Conservation (phyloP, 2,113 vertebrate species). For the Ciconia stormi region DNA sequence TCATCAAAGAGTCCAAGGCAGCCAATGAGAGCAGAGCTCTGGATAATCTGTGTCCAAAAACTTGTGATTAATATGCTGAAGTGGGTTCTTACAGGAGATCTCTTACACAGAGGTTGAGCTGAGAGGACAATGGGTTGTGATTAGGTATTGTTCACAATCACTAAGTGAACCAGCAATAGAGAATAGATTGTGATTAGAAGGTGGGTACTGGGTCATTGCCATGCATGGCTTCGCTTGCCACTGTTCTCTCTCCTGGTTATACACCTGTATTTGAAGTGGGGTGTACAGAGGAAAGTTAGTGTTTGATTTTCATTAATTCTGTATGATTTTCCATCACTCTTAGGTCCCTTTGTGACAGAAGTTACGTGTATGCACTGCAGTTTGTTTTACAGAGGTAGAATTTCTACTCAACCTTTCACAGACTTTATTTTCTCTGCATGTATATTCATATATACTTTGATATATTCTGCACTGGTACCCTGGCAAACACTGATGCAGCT, state of each 20-base stretch:
- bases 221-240: background rate
- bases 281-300: background rate
- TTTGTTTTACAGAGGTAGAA: background rate
- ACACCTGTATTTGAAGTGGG: background rate
- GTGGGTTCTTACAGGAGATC: background rate
- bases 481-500: background rate
- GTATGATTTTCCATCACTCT: background rate
- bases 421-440: background rate
- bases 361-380: background rate
- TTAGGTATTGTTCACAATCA: conserved; percentile 45
- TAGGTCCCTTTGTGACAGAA: background rate
- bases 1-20: conserved; percentile 1
- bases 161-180: background rate
- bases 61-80: background rate
- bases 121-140: conserved; percentile 46
- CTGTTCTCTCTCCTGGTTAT: background rate
- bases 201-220: background rate
- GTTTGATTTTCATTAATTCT: conserved; percentile 6
- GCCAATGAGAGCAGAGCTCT: background rate
- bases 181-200: conserved; percentile 40
- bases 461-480: background rate
- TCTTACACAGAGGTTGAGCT: background rate
- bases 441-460: background rate
- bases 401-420: background rate
- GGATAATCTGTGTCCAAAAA: background rate